phyloP scores from a whole-genome alignment of 2,797 vertebrate genomes.

The Anguilla anguilla region DNA sequence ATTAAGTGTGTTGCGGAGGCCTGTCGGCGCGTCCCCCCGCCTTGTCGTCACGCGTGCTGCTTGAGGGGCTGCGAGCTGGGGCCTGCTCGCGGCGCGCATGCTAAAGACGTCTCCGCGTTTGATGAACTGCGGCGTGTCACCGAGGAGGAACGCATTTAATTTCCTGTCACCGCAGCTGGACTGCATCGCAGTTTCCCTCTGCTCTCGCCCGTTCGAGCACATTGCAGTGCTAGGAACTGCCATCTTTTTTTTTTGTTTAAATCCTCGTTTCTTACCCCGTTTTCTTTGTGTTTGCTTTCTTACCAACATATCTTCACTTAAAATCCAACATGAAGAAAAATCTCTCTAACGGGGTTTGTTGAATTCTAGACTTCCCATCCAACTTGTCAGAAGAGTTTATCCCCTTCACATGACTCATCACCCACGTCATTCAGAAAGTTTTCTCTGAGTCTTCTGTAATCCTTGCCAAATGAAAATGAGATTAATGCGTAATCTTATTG shows the following conservation, averaged over 20 bases:
- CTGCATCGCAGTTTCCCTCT: constrained; percentile 61
- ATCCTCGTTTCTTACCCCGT: constrained; percentile 23
- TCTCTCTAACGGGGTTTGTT: constrained; percentile 9
- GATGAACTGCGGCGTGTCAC: constrained; percentile 71
- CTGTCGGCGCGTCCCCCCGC: constrained; percentile 54
- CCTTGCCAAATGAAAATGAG: constrained; percentile 70
- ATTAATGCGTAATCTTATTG: constrained; percentile 67
- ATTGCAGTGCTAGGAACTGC: constrained; percentile 50
- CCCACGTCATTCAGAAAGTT: constrained; percentile 1
- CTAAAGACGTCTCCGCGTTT: constrained; percentile 44
- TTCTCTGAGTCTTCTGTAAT: constrained; percentile 63
- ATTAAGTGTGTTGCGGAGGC: constrained; percentile 32
- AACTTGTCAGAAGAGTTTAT: constrained; percentile 17
- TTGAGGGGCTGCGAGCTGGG: constrained; percentile 34
- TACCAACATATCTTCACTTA: constrained; percentile 13
- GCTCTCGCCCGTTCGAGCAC: constrained; percentile 63
- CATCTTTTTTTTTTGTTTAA: constrained; percentile 38
- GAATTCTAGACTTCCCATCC: constrained; percentile 6
- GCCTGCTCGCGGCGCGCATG: constrained; percentile 13
- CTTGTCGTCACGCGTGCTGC: constrained; percentile 46
- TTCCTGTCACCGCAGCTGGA: constrained; percentile 67
- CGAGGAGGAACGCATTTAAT: constrained; percentile 74
- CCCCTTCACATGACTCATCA: not conserved
- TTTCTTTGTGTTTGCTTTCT: constrained; percentile 29
- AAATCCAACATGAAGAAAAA: constrained; percentile 8